Evolutionary conservation across 1,140 invertebrate species (phyloP).

Genomic region (Cherax quadricarinatus): DNA sequence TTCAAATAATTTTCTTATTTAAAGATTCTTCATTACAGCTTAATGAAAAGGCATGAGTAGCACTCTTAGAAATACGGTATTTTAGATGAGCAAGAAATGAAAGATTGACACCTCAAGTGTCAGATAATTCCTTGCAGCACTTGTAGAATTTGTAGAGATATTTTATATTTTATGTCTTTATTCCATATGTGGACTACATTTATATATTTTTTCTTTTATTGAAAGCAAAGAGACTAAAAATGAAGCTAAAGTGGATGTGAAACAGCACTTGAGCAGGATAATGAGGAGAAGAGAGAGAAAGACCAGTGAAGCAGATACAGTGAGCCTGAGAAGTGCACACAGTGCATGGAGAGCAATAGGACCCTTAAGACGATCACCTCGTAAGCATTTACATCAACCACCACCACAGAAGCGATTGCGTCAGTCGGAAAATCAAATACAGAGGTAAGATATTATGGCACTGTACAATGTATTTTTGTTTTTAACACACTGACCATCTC

Average conservation of each 20-base stretch:
- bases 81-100: too few species aligned
- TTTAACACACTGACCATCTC: too few species aligned
- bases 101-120: too few species aligned
- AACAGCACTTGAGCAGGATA: neutral
- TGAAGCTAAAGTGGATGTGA: neutral
- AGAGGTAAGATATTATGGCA: neutral
- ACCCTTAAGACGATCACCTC: constrained; percentile 44
- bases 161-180: neutral
- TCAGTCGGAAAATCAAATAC: neutral
- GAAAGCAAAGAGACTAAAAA: neutral
- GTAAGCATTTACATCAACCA: constrained; percentile 27
- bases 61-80: too few species aligned
- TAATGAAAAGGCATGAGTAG: too few species aligned
- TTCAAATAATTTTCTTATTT: too few species aligned
- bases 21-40: too few species aligned
- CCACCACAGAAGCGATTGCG: neutral
- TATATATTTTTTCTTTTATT: constrained; percentile 16
- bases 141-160: too few species aligned
- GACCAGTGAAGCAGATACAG: constrained; percentile 25
- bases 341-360: neutral
- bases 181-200: neutral
- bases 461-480: too few species aligned
- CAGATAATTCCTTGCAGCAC: too few species aligned
- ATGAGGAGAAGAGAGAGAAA: neutral
- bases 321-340: constrained; percentile 52